phyloP scores from a whole-genome alignment of 2,113 vertebrate species.

The Puffinus mauretanicus region DNA sequence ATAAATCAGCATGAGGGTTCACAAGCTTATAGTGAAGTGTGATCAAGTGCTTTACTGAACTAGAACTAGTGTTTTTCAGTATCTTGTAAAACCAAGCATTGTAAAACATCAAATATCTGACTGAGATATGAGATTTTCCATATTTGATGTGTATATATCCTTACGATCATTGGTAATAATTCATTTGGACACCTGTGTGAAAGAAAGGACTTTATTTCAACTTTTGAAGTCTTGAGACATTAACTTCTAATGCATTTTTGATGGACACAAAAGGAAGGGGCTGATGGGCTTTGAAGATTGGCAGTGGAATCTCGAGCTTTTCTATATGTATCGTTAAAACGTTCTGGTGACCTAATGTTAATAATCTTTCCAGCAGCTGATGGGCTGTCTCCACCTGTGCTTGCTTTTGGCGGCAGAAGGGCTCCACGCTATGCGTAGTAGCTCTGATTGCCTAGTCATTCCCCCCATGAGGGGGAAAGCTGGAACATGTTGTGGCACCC shows the following conservation, averaged over 20 bases:
- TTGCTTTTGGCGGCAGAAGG: background rate
- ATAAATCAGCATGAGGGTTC: background rate
- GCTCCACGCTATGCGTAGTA: rapidly evolving
- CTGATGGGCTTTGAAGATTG: background rate
- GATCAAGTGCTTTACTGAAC: background rate
- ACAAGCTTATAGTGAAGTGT: background rate
- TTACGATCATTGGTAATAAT: background rate
- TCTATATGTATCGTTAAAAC: background rate
- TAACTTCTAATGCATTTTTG: background rate
- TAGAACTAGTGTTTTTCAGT: background rate
- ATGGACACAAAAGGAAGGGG: background rate
- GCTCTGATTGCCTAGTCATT: background rate
- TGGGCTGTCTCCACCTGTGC: background rate
- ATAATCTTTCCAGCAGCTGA: background rate
- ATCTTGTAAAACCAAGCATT: background rate
- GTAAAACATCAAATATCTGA: background rate
- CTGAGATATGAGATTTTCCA: background rate
- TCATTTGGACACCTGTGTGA: background rate
- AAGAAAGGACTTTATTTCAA: background rate
- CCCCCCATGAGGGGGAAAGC: background rate
- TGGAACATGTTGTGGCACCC: background rate
- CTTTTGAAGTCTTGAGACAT: background rate
- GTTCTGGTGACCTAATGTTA: background rate
- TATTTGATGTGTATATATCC: background rate
- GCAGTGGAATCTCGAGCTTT: background rate